Evolutionary conservation across 2,797 vertebrate genomes (phyloP), one percentile per base, ranked within the genome.

Genomic region (Ptychadena robeensis): DNA sequence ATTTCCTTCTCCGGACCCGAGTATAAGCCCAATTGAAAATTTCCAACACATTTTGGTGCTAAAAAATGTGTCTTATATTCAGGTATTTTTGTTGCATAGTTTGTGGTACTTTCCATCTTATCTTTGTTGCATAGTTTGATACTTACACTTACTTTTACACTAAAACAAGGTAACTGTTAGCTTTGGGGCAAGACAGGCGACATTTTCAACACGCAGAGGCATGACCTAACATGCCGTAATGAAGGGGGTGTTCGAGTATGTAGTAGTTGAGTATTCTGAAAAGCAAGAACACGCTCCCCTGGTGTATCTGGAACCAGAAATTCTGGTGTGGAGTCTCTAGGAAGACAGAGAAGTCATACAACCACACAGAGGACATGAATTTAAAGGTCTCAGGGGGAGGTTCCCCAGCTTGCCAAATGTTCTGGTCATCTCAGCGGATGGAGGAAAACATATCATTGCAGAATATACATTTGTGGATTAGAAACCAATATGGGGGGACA

Each of bases 131-230:
- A n/a, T n/a, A n/a, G n/a, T n/a, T n/a, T n/a, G n/a, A n/a, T n/a
- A n/a, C n/a, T n/a, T n/a, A n/a, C n/a, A n/a, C n/a, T n/a, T n/a
- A n/a, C n/a, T n/a, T n/a, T n/a, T n/a, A n/a, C n/a, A n/a, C n/a
- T n/a, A n/a, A n/a, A n/a, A n/a, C n/a, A n/a, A n/a, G n/a, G n/a
- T n/a, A n/a, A n/a, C n/a, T n/a, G n/a, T 61, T 12, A 61, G 4
- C 35, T 10, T 25, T 44, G 57, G 25, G 9, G 10, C 38, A 31
- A n/a, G 32, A 25, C 22, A n/a, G 14, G 32, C 53, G 28, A 59
- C 61, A 40, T 82, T 48, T 48, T 9, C 10, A 22, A 37, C 80
- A 75, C 69, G 72, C n/a, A 12, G 31, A 59, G 34, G 57, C 73
- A 75, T 37, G 73, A 25, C 57, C 35, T 27, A 15, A 61, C 57